Evolutionary conservation across 2,797 vertebrate species (phyloP).

Genomic region (Phataginus tetradactyla): DNA sequence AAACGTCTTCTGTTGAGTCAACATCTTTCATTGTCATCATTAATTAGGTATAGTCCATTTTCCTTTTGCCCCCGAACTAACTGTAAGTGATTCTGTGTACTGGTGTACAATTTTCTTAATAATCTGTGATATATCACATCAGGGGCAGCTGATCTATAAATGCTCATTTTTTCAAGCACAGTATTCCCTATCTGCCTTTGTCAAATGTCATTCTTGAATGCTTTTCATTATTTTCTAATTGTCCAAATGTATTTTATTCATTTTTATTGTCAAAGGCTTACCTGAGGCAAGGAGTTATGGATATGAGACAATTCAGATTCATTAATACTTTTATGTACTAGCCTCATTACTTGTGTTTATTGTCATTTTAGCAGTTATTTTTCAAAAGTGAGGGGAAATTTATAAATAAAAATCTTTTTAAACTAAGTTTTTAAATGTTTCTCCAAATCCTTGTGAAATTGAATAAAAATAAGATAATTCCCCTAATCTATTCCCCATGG

Average conservation of each 20-base stretch:
- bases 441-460: background rate
- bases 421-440: background rate
- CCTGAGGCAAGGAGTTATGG: constrained; percentile 53
- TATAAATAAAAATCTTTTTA: background rate
- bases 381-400: background rate
- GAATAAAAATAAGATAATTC: background rate
- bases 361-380: constrained; percentile 13
- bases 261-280: constrained; percentile 80
- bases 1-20: constrained; percentile 55
- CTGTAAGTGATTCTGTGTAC: constrained; percentile 64
- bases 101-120: constrained; percentile 79
- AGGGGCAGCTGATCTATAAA: constrained; percentile 70
- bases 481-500: background rate
- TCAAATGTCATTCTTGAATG: constrained; percentile 69
- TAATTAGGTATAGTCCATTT: constrained; percentile 63
- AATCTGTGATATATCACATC: constrained; percentile 78
- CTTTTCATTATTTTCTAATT: constrained; percentile 80
- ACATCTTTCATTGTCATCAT: constrained; percentile 69
- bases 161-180: constrained; percentile 73
- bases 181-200: constrained; percentile 53
- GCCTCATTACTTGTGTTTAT: constrained; percentile 48
- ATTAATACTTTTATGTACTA: constrained; percentile 51
- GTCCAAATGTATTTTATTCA: constrained; percentile 80
- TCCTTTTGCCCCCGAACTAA: constrained; percentile 65
- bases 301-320: constrained; percentile 20